Conservation (phyloP, 2,113 vertebrate species). For the Mesocricetus auratus region DNA sequence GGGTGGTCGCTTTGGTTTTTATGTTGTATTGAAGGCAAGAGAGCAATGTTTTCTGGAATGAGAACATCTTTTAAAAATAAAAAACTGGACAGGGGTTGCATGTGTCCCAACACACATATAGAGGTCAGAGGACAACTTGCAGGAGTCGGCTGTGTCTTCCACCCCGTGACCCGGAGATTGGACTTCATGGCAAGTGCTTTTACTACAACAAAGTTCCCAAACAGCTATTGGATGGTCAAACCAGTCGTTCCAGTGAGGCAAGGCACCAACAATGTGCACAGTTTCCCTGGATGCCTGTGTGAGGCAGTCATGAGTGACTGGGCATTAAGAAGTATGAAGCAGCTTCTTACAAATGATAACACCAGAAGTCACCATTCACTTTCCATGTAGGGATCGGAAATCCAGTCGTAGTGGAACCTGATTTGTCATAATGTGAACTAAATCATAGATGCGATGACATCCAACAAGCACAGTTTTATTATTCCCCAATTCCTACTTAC, state of each 20-base stretch:
- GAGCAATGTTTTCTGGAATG: background rate
- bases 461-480: background rate
- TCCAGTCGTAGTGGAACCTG: background rate
- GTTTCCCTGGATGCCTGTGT: background rate
- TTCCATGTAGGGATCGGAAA: background rate
- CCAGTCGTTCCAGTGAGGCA: background rate
- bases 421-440: background rate
- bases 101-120: background rate
- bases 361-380: background rate
- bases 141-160: background rate
- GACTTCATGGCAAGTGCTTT: background rate
- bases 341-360: slow-evolving; percentile 8
- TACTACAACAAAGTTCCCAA: background rate
- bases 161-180: background rate
- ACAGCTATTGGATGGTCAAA: background rate
- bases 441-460: slow-evolving; percentile 27
- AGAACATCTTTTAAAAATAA: background rate
- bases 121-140: background rate
- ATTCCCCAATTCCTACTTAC: background rate
- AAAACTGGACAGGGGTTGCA: background rate
- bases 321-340: background rate
- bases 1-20: background rate
- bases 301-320: background rate
- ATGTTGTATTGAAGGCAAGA: background rate
- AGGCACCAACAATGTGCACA: background rate